phyloP scores from a whole-genome alignment of 2,888 invertebrate genomes.

The Agonopterix arenella region DNA sequence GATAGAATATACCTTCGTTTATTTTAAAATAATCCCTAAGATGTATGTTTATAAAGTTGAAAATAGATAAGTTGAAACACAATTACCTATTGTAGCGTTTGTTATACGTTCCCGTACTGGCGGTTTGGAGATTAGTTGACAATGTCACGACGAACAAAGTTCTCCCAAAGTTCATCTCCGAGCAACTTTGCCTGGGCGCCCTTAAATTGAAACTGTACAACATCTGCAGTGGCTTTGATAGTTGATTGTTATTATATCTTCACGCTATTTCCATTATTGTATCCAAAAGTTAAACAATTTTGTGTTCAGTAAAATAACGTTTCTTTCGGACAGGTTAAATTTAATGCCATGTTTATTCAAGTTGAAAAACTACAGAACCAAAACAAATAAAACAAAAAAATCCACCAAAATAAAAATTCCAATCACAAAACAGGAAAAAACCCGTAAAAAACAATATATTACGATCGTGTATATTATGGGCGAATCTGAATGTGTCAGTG shows the following conservation, averaged over 20 bases:
- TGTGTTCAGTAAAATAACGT: too few species aligned
- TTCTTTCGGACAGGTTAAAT: background rate
- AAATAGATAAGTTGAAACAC: conserved; percentile 20
- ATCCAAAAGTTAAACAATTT: too few species aligned
- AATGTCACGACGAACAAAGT: conserved; percentile 66
- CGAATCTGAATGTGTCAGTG: conserved; percentile 75
- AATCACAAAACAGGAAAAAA: conserved; percentile 25
- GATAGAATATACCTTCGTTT: background rate
- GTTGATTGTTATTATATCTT: conserved; percentile 19
- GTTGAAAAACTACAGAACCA: conserved; percentile 2
- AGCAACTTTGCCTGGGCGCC: conserved; percentile 54
- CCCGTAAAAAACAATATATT: conserved; percentile 64
- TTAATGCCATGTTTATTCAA: conserved; percentile 4
- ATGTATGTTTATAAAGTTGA: background rate
- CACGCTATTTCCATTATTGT: background rate
- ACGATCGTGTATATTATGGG: conserved; percentile 68
- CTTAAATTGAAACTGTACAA: conserved; percentile 73
- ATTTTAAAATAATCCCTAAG: background rate
- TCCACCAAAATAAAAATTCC: conserved; percentile 1
- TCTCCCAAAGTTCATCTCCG: conserved; percentile 57
- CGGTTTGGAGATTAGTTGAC: conserved; percentile 68
- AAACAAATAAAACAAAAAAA: too few species aligned
- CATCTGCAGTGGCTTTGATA: conserved; percentile 66
- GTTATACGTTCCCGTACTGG: conserved; percentile 41
- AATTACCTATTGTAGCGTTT: conserved; percentile 30